Conservation (phyloP, 2,888 invertebrate species). For the Campoletis raptor region DNA sequence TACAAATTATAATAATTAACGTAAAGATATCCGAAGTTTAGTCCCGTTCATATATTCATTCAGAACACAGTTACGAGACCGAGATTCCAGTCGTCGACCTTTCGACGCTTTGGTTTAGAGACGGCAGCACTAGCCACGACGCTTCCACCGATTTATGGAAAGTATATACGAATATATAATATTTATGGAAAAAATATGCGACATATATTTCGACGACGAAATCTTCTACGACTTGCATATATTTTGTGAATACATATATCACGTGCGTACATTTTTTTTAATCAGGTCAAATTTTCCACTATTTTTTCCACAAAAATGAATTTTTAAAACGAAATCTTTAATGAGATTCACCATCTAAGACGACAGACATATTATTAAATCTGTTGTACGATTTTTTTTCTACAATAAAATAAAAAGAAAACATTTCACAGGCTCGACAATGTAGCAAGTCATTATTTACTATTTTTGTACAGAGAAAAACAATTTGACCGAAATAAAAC, state of each 20-base stretch:
- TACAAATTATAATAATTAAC: background rate
- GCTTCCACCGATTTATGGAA: slow-evolving; percentile 11
- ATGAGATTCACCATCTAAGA: background rate
- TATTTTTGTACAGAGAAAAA: background rate
- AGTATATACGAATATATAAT: slow-evolving; percentile 4
- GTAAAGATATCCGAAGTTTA: background rate
- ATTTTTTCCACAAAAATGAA: background rate
- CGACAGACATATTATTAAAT: no score
- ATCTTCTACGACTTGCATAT: background rate
- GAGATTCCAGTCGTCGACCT: background rate
- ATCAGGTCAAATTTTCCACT: background rate
- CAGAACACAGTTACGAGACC: background rate
- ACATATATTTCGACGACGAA: background rate
- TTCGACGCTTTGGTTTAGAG: slow-evolving; percentile 8
- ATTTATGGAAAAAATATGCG: background rate
- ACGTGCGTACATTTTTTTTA: background rate
- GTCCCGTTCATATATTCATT: background rate
- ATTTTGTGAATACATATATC: background rate
- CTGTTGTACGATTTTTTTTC: no score
- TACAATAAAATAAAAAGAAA: no score
- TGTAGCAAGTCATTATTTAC: background rate
- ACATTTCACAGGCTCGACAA: no score
- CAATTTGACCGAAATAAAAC: slow-evolving; percentile 12
- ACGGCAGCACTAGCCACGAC: background rate
- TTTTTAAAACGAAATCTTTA: background rate